These are phyloP conservation scores for Lepidocyrtoides sp. DNA, from an alignment of 2,888 invertebrate genomes.

Conservation along the genomic window DNA sequence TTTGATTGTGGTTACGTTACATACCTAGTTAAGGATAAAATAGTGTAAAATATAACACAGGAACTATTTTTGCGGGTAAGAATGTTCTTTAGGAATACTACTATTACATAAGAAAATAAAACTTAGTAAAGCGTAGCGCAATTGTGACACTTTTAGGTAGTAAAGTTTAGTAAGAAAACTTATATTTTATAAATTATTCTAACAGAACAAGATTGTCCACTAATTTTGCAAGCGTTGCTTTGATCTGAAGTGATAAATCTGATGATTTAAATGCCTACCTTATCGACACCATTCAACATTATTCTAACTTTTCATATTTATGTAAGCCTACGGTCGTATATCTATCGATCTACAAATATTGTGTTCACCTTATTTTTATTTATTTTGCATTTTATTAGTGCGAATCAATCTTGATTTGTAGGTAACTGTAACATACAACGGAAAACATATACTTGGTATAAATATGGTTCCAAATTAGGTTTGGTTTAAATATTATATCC, in stretches of 20 bases:
- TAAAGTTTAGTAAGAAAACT: background rate
- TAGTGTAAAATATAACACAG: background rate
- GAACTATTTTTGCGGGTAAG: conserved; percentile 18
- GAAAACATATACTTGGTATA: background rate
- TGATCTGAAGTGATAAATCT: background rate
- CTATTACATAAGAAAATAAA: conserved; percentile 43
- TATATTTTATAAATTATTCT: conserved; percentile 14
- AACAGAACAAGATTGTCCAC: conserved; percentile 38
- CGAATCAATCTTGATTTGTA: background rate
- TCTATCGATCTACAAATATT: conserved; percentile 15
- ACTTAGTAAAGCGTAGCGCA: conserved; percentile 1
- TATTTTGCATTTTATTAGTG: conserved; percentile 10
- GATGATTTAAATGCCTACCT: background rate
- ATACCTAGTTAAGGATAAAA: background rate
- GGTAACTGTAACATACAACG: background rate
- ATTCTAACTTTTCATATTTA: background rate
- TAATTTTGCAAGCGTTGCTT: background rate
- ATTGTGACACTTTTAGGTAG: background rate
- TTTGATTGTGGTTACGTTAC: background rate
- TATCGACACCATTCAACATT: background rate
- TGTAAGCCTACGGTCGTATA: background rate
- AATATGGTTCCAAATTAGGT: background rate
- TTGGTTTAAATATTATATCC: background rate
- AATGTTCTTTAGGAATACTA: background rate
- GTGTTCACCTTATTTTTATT: background rate